phyloP scores from a whole-genome alignment of 2,888 invertebrate species.

The Oeneis ivallda region DNA sequence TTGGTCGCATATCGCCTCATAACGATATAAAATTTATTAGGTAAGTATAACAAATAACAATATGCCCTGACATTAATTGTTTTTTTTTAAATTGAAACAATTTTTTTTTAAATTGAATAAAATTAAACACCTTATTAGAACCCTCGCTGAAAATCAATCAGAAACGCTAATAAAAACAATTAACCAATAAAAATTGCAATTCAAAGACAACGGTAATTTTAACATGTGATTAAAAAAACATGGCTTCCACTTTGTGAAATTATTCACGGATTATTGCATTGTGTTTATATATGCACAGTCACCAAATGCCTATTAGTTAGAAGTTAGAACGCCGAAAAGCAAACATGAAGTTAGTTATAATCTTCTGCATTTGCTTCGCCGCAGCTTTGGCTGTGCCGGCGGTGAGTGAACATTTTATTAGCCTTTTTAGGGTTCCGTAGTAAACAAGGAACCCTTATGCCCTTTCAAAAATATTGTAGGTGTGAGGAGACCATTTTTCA shows the following conservation, averaged over 20 bases:
- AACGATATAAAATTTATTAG: too few species aligned
- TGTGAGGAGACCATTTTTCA: too few species aligned
- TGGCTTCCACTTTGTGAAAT: conserved; percentile 26
- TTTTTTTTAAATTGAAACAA: not conserved
- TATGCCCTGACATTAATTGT: too few species aligned
- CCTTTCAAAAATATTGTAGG: too few species aligned
- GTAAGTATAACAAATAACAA: too few species aligned
- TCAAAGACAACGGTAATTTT: conserved; percentile 23
- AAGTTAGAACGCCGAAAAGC: conserved; percentile 10
- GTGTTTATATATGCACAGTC: conserved; percentile 22
- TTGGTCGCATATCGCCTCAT: too few species aligned
- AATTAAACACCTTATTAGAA: not conserved
- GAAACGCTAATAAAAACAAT: conserved; percentile 3
- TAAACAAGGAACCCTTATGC: too few species aligned
- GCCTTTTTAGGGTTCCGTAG: too few species aligned
- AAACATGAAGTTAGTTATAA: conserved; percentile 34
- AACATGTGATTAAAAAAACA: conserved; percentile 25
- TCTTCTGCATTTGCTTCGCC: conserved; percentile 32
- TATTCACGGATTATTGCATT: conserved; percentile 25
- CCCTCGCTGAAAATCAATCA: conserved; percentile 4
- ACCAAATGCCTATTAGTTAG: conserved; percentile 15
- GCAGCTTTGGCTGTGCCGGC: conserved; percentile 29
- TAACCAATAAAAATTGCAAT: conserved; percentile 13
- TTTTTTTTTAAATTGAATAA: too few species aligned
- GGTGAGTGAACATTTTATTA: conserved; percentile 26